Percentiles rank a stretch among this genome's conserved stretches.
Evolutionary conservation across 2,113 vertebrate species (phyloP).

Genomic region (Cacatua alba): DNA sequence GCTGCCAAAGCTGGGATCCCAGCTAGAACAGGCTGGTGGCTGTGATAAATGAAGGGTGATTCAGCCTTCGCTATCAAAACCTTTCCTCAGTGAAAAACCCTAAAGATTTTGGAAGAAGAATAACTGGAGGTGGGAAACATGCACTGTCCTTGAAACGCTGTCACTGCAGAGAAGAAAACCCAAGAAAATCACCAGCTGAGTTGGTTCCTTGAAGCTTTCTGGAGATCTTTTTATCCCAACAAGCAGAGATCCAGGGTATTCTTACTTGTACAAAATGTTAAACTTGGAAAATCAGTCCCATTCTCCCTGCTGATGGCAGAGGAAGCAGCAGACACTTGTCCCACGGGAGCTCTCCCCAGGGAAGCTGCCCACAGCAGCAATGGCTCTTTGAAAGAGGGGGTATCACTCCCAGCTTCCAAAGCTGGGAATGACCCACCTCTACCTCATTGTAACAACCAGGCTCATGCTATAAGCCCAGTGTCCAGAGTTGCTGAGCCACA

Average conservation of each 20-base stretch:
- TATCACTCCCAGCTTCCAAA: not conserved
- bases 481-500: accelerated
- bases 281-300: not conserved
- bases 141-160: not conserved
- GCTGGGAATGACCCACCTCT: not conserved
- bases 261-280: not conserved
- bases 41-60: not conserved
- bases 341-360: not conserved
- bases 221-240: not conserved
- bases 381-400: not conserved
- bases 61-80: not conserved
- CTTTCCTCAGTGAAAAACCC: not conserved
- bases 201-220: not conserved
- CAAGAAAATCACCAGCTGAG: not conserved
- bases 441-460: not conserved
- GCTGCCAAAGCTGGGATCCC: not conserved
- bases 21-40: not conserved
- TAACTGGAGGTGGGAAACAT: not conserved
- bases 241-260: not conserved
- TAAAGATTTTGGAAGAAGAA: not conserved
- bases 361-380: not conserved
- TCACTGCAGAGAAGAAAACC: not conserved
- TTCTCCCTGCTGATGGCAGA: not conserved
- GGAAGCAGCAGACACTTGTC: not conserved
- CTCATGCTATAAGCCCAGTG: not conserved